Evolutionary conservation across 2,113 vertebrate genomes (phyloP), one percentile per base, ranked within the genome.

Genomic region (Enhydra lutris): DNA sequence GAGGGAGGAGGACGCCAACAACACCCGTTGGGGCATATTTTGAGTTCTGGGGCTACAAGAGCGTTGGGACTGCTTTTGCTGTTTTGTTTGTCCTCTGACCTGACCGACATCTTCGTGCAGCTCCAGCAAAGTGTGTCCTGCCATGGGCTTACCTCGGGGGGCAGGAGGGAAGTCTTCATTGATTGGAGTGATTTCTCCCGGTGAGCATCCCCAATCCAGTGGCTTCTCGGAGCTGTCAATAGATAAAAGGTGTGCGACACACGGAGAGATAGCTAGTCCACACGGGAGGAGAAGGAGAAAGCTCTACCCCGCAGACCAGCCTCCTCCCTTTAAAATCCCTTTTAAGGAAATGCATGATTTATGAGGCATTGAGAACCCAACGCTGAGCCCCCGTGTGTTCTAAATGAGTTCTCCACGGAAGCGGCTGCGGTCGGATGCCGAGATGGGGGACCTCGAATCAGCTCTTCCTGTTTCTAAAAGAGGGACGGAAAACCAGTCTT

Each of bases 281-380:
- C 94, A 83, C 0, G 1, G 67, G 59, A 87, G 20, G 18, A 85
- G 71, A 52, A 57, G 71, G 73, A 86, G 73, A 73, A 65, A 6
- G 87, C 83, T 23, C 87, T 18, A 23, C 87, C 83, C 36, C 4
- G 83, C 4, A 71, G 85, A 71, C 59, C 6, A 7, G 15, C 71
- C 73, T 96, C 93, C 69, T 80, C 80, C 96, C 93, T 96, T 97
- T 69, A 91, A 93, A 98, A 97, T 97, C 96, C 96, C 94, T 71
- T 97, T 93, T 90, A 98, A 97, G 94, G 69, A 98, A 98, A 97
- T 85, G 55, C 96, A 36, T 98, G 98, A 97, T 98, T 95, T 96
- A 97, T 98, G 97, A 98, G 97, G 84, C 97, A 78, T 95, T 98
- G 97, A 97, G 97, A 98, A 97, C 85, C 71, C 73, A 97, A 91